These are phyloP conservation scores for Gryllus bimaculatus DNA, from an alignment of 1,140 invertebrate species.

Conservation along the genomic window DNA sequence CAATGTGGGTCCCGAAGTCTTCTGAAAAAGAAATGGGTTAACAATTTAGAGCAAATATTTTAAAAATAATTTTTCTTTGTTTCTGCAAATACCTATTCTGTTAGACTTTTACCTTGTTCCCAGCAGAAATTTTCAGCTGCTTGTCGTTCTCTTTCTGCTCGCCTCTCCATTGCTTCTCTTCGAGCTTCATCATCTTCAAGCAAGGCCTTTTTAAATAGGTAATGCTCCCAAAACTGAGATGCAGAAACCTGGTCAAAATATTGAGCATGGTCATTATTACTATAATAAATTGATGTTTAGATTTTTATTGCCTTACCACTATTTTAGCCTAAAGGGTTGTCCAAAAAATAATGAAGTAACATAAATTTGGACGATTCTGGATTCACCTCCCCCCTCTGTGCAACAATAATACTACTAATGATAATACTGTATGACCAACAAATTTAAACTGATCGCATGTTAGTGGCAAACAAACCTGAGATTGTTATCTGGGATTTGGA, in stretches of 20 bases:
- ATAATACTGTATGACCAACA: too few relatives aligned
- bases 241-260: slow-evolving; percentile 25
- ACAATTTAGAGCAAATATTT: background rate
- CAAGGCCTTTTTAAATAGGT: slow-evolving; percentile 48
- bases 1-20: slow-evolving; percentile 13
- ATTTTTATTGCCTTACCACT: background rate
- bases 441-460: too few relatives aligned
- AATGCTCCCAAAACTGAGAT: slow-evolving; percentile 47
- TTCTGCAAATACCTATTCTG: background rate
- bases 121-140: slow-evolving; percentile 30
- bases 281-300: too few relatives aligned
- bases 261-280: background rate
- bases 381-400: too few relatives aligned
- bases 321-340: background rate
- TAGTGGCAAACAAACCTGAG: too few relatives aligned
- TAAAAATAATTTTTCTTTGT: background rate
- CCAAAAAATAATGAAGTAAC: background rate
- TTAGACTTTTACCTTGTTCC: slow-evolving; percentile 32
- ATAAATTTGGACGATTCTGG: background rate
- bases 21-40: slow-evolving; percentile 3
- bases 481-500: too few relatives aligned
- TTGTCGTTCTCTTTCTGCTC: slow-evolving; percentile 31
- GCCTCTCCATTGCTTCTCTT: slow-evolving; percentile 28
- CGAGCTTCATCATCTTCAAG: slow-evolving; percentile 46
- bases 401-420: too few relatives aligned